Evolutionary conservation across 2,113 vertebrate species (phyloP), one percentile per base, ranked within the genome.

Genomic region (Andinoacara biseriatus): DNA sequence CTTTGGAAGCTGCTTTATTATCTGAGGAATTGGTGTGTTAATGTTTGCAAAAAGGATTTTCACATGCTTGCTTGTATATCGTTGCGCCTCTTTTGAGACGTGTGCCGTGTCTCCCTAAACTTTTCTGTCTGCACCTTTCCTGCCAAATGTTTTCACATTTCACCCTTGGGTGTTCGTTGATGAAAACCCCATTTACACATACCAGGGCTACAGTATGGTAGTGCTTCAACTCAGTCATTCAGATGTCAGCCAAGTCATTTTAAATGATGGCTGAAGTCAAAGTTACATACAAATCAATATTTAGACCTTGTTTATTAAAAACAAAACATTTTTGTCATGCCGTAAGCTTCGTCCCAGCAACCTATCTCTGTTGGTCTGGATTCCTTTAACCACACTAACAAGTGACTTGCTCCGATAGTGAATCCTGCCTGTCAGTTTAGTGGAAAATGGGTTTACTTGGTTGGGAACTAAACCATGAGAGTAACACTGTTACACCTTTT

Each of bases 121-220:
- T 56, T 87, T 84, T 62, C 92, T 90, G 87, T 94, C 86, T 89
- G 69, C 87, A 87, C 93, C 82, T 93, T 83, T 8, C 2, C 78
- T 67, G 65, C 20, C 57, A 78, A 67, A 89, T 85, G 88, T 86
- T 89, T 91, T 87, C 67, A 78, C 88, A 57, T 88, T 79, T 80
- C 67, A 78, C 89, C 87, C 90, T 26, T 49, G 89, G 78, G 89
- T 81, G 58, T 82, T 81, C 7, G 7, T 13, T 74, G 83, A 90
- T 88, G 77, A 84, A 31, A 85, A 78, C 26, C 52, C 89, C 86
- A 89, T 91, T 93, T 63, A 87, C 90, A 92, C 92, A 17, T 85
- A 43, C 49, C 29, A 5, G 4, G 29, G 40, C 67, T 49, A 22
- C 74, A 65, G 6, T 18, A 2, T 77, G 69, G 31, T 24, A 3